Base-by-base conservation (phyloP, 2,888 invertebrate species). In the Agrypnus murinus region DNA sequence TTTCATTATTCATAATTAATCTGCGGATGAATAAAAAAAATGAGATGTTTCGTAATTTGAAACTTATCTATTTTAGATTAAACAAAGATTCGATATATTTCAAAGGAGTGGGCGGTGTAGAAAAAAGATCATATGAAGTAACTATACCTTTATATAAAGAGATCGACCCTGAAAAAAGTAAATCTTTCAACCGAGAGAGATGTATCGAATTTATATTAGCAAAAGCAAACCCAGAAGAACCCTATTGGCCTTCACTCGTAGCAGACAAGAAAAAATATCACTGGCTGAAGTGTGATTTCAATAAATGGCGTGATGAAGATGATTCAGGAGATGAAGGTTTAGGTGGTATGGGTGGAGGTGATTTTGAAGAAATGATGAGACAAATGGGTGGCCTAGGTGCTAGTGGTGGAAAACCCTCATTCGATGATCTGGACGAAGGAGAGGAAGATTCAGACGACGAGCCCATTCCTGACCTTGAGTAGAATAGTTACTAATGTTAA, bases 251-350 rank as follows among this genome's bases (percentile, higher is more conserved):
- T 63, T 89, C 93, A 76, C 87, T 98, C 78, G 93, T 95, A 67
- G 94, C 93, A 84, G 95, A 95, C 80, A 93, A 85, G 75, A 92
- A 92, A 85, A 98, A 98, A 87, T 92, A 93, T 79, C 97, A 97
- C 85, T 98, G 97, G 93, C 89, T 99, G 79, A 98, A 98, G 88
- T 93, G 97, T 80, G 98, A 99, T 84, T 99, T 99, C 85, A 95
- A 96, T 84, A 97, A 97, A 87, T 99, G 98, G 98, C 92, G 92
- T 87, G 98, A 98, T 87, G 98, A 99, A 86, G 96, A 96, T 81
- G 98, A 98, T 73, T 95, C 94, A 64, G 95, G 93, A 8, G 94
- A 94, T 78, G 96, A 95, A 77, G 90, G 84, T 45, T 25, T 83
- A n/a, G 84, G 84, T n/a, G 84, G 84, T 9, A 83, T 84, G 82